Base-by-base conservation (phyloP, 1,140 invertebrate species). In the Drosophila leontia region DNA sequence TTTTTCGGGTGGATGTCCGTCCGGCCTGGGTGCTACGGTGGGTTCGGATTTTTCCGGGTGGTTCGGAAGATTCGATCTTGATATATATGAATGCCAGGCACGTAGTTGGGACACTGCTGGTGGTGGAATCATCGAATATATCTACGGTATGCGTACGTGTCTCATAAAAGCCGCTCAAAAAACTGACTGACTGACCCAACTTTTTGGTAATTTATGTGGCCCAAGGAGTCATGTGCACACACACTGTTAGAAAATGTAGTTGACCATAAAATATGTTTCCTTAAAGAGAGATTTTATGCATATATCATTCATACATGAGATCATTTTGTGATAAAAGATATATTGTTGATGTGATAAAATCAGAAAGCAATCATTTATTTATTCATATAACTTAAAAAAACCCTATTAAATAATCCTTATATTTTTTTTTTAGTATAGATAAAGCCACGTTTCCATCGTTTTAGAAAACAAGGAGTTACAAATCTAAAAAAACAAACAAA, bases 171-270 rank as follows among this genome's bases (percentile, higher is more conserved):
- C 39, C 42, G 74, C 74, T 68, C 56, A 59, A 85, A 85, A 86
- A 87, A 67, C 64, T 70, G 67, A 70, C 63, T 69, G 63, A 70
- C 79, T 87, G 83, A 82, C 83, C 83, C 77, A 77, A 81, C 78
- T 82, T 55, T 69, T 45, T 48, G 75, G 69, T 82, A 86, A 86
- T 86, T 86, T 86, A 86, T 86, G 83, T 86, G 82, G 84, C 76
- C 63, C 56, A 55, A 13, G 57, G 42, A 75, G 51, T 44, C 53
- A 56, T 53, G 62, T 48, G 37, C 55, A 53, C 23, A 6, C 19
- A 61, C 63, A 67, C 63, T 67, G 44, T 42, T 7, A 0, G 11
- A 63, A 63, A 47, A 12, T 5, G 15, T 17, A n/a, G 12, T 4
- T 56, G 0, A 15, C 19, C 4, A 19, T 19, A 19, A 44, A 13